phyloP scores from a whole-genome alignment of 2,888 invertebrate genomes.

The Willowsia nigromaculata region DNA sequence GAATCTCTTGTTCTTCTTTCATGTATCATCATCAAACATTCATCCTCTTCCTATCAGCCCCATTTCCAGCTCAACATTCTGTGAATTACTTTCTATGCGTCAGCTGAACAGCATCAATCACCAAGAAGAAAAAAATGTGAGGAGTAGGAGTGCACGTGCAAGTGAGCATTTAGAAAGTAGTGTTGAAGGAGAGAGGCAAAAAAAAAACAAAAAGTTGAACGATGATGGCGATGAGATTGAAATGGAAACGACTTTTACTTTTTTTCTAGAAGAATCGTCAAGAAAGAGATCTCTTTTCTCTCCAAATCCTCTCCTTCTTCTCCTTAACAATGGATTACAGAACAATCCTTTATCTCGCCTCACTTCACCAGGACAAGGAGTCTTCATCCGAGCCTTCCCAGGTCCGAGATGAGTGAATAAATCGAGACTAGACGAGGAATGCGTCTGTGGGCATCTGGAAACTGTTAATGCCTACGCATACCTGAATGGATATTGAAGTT shows the following conservation, averaged over 20 bases:
- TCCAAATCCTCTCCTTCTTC: not conserved
- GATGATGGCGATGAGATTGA: not conserved
- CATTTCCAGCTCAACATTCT: not conserved
- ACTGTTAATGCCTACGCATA: not conserved
- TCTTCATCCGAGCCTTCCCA: not conserved
- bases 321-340: constrained; percentile 30
- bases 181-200: too few relatives aligned
- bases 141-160: not conserved
- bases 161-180: not conserved
- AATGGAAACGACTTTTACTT: not conserved
- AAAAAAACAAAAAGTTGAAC: not conserved
- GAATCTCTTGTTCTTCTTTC: not conserved
- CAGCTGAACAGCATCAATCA: constrained; percentile 2
- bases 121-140: not conserved
- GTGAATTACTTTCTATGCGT: not conserved
- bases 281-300: not conserved
- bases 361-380: not conserved
- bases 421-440: too few relatives aligned
- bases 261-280: not conserved
- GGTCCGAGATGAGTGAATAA: not conserved
- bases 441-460: not conserved
- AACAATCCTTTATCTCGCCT: constrained; percentile 13
- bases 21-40: constrained; percentile 10
- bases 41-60: not conserved
- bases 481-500: too few relatives aligned